Evolutionary conservation across 1,140 invertebrate genomes (phyloP), one percentile per base, ranked within the genome.

Genomic region (Leguminivora glycinivorella): DNA sequence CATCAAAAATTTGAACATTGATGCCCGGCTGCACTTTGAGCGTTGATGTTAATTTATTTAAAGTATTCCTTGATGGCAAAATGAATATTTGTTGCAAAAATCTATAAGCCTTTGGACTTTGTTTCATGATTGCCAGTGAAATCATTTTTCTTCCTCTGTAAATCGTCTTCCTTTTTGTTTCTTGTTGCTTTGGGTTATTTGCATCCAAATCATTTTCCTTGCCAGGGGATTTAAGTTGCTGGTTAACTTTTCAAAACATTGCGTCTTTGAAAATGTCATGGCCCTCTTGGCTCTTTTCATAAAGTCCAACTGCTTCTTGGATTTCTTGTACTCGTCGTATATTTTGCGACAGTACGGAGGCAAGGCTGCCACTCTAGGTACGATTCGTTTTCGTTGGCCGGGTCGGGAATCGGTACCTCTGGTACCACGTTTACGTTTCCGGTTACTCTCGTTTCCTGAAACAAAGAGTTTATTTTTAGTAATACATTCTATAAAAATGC

Each of bases 11-110:
- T 52, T 52, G 47, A 6, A 10, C 19, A 52, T 52, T 52, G 47
- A 52, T 52, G 10, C 73, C 76, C 10, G 73, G 70, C 22, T 67
- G 63, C 66, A 75, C 70, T 38, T 72, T 31, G 29, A 63, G 47
- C 17, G 66, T 29, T 10, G 43, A 34, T 10, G 75, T 40, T 17
- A 75, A 25, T 67, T 72, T 71, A 4, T 22, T 25, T 12, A 75
- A 19, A 10, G 70, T 75, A 34, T 70, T 69, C 14, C 69, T 69
- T 0, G 70, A 22, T 31, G 72, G 75, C 24, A 76, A 56, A 10
- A 76, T 69, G 40, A 73, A 67, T 26, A 72, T 68, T 63, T 63
- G 71, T 52, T 72, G 67, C 9, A 76, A 66, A 69, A 72, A 76
- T 40, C 70, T 67, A 17, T 76, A 73, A 1, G 31, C 72, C 52